Evolutionary conservation across 2,888 invertebrate genomes (phyloP), one percentile per base, ranked within the genome.

Genomic region (Cerastis leucographa): DNA sequence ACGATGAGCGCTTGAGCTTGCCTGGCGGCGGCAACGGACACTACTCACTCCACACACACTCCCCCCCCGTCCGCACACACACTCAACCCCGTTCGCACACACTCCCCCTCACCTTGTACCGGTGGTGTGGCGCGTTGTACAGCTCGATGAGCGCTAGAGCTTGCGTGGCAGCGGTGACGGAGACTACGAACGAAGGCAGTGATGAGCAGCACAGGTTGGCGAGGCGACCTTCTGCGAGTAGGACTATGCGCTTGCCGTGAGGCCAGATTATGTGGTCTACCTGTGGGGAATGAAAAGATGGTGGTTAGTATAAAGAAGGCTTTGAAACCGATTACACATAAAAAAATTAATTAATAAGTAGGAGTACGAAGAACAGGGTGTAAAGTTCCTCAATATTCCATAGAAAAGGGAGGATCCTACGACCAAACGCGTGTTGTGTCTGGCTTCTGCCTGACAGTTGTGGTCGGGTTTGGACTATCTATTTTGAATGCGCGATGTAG

Each of bases 231-330:
- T 99, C 99, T 2, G 99, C 99, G 80, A 99, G 96, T 29, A 99
- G 96, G 73, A 99, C 98, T 88, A 99, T 99, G 80, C 99, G 97
- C 95, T 99, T 99, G 81, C 99, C 99, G 95, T 99, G 99, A 17
- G 99, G 99, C 99, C 99, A 99, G 89, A 99, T 99, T 87, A 99
- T 99, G 95, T 99, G 99, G 96, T 99, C 99, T 64, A 99, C 99
- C 97, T 97, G 91, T 9, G 12, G 17, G 2, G 14, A 7, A n/a
- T 9, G 6, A 1, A 11, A 25, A 51, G 1, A 22, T 35, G 14
- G n/a, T 6, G 14, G 70, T 42, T 59, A 25, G 12, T 44, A 35
- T 35, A 3, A 35, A 35, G 35, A 35, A 35, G 35, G 35, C 35
- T 35, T 35, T 35, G 35, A 35, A 35, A 35, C 35, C 1, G 35